Conservation (phyloP, 2,888 invertebrate genomes). For the Parnassius glacialis region DNA sequence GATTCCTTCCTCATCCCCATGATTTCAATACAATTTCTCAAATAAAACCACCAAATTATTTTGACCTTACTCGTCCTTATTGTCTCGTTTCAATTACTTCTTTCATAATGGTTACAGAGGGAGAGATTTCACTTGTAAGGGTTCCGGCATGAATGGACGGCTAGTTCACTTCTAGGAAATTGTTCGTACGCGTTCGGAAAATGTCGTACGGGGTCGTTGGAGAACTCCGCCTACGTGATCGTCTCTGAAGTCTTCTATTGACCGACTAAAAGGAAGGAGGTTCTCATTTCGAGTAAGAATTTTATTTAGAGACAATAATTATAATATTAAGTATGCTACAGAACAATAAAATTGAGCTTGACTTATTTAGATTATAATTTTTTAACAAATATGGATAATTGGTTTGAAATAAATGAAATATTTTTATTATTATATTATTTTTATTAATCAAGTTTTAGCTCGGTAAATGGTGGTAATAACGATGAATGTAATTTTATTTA, state of each 20-base stretch:
- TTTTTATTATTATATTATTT: no score
- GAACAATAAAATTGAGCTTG: no score
- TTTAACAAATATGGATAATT: no score
- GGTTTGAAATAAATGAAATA: no score
- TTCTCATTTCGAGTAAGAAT: no score
- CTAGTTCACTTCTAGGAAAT: slow-evolving; percentile 33
- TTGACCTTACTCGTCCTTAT: slow-evolving; percentile 39
- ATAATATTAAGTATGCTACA: no score
- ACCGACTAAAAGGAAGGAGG: slow-evolving; percentile 1
- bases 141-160: slow-evolving; percentile 44
- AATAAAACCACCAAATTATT: slow-evolving; percentile 36
- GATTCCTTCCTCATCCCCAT: slow-evolving; percentile 56
- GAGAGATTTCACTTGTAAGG: slow-evolving; percentile 20
- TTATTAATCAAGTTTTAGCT: no score
- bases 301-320: no score
- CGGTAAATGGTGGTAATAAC: no score
- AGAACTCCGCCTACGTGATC: slow-evolving; percentile 56
- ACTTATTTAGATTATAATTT: no score
- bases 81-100: slow-evolving; percentile 23
- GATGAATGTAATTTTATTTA: no score
- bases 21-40: slow-evolving; percentile 52
- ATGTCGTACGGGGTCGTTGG: slow-evolving; percentile 49
- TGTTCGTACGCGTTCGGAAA: slow-evolving; percentile 55
- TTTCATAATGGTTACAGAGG: slow-evolving; percentile 11
- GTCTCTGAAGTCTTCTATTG: slow-evolving; percentile 38